Conservation (phyloP, 2,113 vertebrate species). For the Butorides virescens region DNA sequence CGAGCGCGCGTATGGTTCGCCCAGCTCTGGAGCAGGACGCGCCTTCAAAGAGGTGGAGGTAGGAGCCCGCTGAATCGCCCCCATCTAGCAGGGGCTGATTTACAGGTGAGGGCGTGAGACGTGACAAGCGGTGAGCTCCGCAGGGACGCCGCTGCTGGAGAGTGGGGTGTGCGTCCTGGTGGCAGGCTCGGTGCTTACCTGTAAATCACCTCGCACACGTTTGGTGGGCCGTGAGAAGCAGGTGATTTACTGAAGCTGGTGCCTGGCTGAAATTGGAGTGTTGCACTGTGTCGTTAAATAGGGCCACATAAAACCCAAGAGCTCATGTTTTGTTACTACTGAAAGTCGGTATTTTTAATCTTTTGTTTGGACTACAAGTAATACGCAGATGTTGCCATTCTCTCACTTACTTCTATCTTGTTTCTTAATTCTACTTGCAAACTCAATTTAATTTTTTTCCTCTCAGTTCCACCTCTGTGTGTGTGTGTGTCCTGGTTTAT, state of each 20-base stretch:
- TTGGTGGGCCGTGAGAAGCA: not conserved
- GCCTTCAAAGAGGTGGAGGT: not conserved
- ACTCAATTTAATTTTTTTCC: not conserved
- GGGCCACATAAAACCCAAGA: not conserved
- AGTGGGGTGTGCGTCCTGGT: not conserved
- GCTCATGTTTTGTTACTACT: not conserved
- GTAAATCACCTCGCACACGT: not conserved
- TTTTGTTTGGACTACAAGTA: not conserved
- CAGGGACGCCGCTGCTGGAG: not conserved
- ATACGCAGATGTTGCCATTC: not conserved
- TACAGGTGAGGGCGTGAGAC: not conserved
- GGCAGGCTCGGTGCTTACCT: not conserved
- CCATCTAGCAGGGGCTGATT: not conserved
- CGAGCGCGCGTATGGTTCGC: fast-evolving
- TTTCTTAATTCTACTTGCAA: not conserved
- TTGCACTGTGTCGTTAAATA: not conserved
- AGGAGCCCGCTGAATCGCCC: not conserved
- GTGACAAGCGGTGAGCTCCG: not conserved
- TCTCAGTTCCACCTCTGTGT: too few species aligned
- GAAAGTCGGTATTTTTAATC: not conserved
- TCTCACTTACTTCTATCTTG: not conserved
- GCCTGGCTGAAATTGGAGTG: not conserved
- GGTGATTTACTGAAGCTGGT: not conserved
- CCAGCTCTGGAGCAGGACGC: not conserved
- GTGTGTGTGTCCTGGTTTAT: not conserved